A percentile compares a stretch with the other conserved stretches of the same genome.
Conservation (phyloP, 2,888 invertebrate species). For the Pterobdella sp. region DNA sequence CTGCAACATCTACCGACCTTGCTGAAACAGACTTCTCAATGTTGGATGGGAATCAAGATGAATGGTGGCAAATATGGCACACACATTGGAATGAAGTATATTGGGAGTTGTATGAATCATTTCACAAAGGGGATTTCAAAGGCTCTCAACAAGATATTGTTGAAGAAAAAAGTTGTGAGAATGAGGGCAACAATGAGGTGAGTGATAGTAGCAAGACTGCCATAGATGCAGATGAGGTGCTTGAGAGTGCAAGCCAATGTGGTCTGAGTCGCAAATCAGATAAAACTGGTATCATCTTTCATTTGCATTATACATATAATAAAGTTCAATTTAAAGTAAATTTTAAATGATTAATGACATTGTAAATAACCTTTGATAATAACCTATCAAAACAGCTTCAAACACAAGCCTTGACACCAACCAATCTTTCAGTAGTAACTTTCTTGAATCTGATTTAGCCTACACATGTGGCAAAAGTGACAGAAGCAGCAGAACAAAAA, state of each 20-base stretch:
- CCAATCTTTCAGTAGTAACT: conserved; percentile 1
- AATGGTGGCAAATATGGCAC: conserved; percentile 45
- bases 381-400: conserved; percentile 9
- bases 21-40: background rate
- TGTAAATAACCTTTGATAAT: background rate
- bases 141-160: background rate
- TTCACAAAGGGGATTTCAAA: background rate
- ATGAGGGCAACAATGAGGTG: background rate
- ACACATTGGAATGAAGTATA: conserved; percentile 45
- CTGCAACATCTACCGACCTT: too few species aligned
- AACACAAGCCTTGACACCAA: conserved; percentile 18
- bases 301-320: background rate
- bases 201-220: background rate
- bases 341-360: too few species aligned
- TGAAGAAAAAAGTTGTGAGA: background rate
- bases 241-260: conserved; percentile 6
- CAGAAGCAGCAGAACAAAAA: background rate
- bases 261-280: background rate
- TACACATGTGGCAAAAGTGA: background rate
- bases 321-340: too few species aligned
- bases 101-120: conserved; percentile 39
- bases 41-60: background rate
- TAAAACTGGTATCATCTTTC: background rate
- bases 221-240: background rate
- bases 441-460: background rate